phyloP scores from a whole-genome alignment of 2,888 invertebrate species.

The Drosophila helvetica region DNA sequence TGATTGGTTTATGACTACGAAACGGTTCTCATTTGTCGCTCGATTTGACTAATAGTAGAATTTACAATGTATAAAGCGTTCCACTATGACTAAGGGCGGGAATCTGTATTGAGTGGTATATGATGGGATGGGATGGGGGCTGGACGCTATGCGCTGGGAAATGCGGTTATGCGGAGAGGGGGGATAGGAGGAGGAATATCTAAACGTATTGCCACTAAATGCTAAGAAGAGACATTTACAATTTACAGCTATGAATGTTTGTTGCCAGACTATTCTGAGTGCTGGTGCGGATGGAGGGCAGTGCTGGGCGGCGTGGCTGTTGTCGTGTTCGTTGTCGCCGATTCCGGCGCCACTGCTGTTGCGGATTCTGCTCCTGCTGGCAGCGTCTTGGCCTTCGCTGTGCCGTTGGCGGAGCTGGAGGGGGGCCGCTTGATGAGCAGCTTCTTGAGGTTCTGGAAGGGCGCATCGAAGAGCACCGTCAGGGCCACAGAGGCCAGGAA shows the following conservation, averaged over 20 bases:
- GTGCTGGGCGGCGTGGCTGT: slow-evolving; percentile 38
- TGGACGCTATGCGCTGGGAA: slow-evolving; percentile 3
- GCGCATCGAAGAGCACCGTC: slow-evolving; percentile 88
- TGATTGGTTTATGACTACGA: slow-evolving; percentile 66
- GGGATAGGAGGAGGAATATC: slow-evolving; percentile 19
- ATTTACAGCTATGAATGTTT: slow-evolving; percentile 24
- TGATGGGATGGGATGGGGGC: slow-evolving; percentile 5
- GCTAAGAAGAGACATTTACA: slow-evolving; percentile 46
- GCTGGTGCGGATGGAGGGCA: slow-evolving; percentile 58
- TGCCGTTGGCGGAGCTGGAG: background rate
- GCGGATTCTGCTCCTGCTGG: background rate
- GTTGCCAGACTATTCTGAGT: slow-evolving; percentile 66
- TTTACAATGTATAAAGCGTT: slow-evolving; percentile 77
- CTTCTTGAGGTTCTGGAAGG: slow-evolving; percentile 88
- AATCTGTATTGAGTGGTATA: background rate
- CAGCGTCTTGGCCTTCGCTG: background rate
- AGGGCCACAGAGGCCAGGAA: slow-evolving; percentile 85
- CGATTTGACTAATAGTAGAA: slow-evolving; percentile 68
- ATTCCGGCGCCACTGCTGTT: background rate
- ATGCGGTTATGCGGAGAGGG: background rate
- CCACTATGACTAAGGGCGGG: slow-evolving; percentile 59
- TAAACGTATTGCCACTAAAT: slow-evolving; percentile 61
- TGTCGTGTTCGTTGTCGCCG: slow-evolving; percentile 25
- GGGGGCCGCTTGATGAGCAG: slow-evolving; percentile 82
- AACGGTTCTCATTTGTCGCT: slow-evolving; percentile 36